Evolutionary conservation across 1,140 invertebrate genomes (phyloP).

Genomic region (Apis laboriosa): DNA sequence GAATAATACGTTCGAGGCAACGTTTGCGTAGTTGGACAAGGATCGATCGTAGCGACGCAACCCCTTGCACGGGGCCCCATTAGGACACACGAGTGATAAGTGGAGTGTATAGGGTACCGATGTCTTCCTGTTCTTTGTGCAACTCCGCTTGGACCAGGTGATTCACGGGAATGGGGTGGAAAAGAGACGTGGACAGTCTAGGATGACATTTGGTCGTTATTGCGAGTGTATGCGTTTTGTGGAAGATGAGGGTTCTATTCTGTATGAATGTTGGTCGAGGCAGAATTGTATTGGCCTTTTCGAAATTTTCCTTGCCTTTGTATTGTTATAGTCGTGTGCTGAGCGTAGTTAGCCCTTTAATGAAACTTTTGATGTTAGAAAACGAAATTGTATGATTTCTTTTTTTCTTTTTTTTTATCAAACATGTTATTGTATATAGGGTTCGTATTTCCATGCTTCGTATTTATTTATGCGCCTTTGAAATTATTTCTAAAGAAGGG

Average conservation of each 20-base stretch:
- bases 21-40: background rate
- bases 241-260: background rate
- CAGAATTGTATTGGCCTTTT: background rate
- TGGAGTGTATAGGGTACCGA: conserved; percentile 12
- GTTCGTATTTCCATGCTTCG: too few species aligned
- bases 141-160: conserved; percentile 28
- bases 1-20: background rate
- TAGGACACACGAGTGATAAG: conserved; percentile 23
- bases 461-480: too few species aligned
- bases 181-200: conserved; percentile 21
- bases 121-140: conserved; percentile 32
- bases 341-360: background rate
- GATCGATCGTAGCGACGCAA: conserved; percentile 17
- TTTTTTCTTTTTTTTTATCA: too few species aligned
- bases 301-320: background rate
- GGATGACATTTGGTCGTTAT: conserved; percentile 22
- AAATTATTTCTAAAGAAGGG: too few species aligned
- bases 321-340: background rate
- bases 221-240: background rate
- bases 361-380: background rate
- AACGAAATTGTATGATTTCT: too few species aligned
- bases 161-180: conserved; percentile 31
- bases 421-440: too few species aligned
- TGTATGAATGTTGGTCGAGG: too few species aligned
- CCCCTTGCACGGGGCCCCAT: conserved; percentile 27